These are phyloP conservation scores for Pseudocheirus occidentalis DNA, from an alignment of 2,797 vertebrate genomes.

Conservation along the genomic window DNA sequence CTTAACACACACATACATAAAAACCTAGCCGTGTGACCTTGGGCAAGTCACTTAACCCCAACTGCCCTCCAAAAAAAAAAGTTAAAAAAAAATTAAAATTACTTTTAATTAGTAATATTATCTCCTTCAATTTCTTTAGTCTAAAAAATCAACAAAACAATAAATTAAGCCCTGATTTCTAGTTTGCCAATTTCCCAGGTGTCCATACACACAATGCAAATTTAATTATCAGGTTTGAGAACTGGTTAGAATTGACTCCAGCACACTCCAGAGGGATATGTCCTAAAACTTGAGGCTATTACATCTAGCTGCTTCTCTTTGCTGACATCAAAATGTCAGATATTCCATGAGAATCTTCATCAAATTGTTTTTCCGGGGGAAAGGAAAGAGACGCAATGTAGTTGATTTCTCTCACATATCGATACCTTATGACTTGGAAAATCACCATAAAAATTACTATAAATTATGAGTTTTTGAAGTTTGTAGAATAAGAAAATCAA, in stretches of 20 bases:
- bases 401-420: not conserved
- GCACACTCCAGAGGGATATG: not conserved
- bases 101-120: not conserved
- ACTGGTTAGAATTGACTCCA: not conserved
- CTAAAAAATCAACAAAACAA: not conserved
- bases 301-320: not conserved
- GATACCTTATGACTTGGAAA: conserved; percentile 41
- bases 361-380: not conserved
- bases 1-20: too few species aligned
- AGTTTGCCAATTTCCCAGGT: not conserved
- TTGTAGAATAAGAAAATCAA: not conserved
- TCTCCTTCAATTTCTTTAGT: not conserved
- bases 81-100: too few species aligned
- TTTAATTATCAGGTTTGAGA: not conserved
- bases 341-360: not conserved
- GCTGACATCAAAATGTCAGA: not conserved
- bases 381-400: not conserved
- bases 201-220: not conserved
- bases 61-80: too few species aligned
- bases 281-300: not conserved
- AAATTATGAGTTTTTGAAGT: not conserved
- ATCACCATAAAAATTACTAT: conserved; percentile 24
- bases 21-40: too few species aligned
- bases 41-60: too few species aligned
- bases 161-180: not conserved